Base-by-base conservation (phyloP, 2,113 vertebrate species). In the Pollachius pollachius region DNA sequence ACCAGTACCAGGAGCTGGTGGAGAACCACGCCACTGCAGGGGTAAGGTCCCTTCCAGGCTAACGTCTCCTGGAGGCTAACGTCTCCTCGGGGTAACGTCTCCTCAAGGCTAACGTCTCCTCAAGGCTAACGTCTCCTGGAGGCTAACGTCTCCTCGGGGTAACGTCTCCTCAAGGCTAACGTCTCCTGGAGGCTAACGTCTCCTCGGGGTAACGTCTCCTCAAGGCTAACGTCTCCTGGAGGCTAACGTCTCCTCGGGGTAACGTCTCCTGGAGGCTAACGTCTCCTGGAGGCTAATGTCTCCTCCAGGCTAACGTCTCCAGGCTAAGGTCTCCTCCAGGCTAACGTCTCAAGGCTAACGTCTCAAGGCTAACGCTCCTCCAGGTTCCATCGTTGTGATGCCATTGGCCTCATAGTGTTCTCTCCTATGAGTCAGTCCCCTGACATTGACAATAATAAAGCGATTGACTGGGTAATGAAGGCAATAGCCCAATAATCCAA, bases 1-100 rank as follows among this genome's bases (percentile, higher is more conserved):
- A 88, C 13, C 94, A 98, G 65, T 97, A 94, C 62, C 92, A 94
- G 67, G 90, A 95, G 77, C 93, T 99, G 80, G 94, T 95, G 84
- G 89, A 89, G 60, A 89, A 95, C 65, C 91, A 91, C 85, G 91
- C 91, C 77, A 94, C 91, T 77, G 94, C 95, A 41, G 94, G 98
- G 95, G 97, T 99, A 90, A 88, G 60, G 61, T 23, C 21, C 1
- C 2, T 27, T 6, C 15, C n/a, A 27, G 16, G 17, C n/a, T 4
- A 15, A 15, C 23, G 4, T 27, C 17, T 34, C 2, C 15, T 30
- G 23, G 17, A 54, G 18, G 48, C 15, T 63, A 30, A 7, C 15
- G 6, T n/a, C 62, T 6, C 15, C 25, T 30, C 27, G 7, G 4
- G 7, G 21, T 19, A 23, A 19, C 12, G 4, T n/a, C 59, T 61